Evolutionary conservation across 1,140 invertebrate genomes (phyloP), one percentile per base, ranked within the genome.

Genomic region (Reticulitermes speratus): DNA sequence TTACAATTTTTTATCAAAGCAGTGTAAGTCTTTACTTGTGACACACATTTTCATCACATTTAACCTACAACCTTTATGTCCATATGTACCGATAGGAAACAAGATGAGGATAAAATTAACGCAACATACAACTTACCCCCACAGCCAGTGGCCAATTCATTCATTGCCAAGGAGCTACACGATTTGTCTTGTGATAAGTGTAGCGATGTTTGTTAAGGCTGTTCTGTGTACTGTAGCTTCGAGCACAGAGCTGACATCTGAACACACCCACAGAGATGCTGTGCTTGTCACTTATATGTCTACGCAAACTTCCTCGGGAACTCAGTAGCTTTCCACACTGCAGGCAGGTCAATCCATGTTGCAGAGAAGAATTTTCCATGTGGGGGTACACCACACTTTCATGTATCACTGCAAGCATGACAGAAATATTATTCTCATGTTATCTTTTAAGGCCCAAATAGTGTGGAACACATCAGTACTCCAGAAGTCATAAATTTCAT

Each of bases 171-270:
- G 65, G 0, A 75, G 59, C n/a, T 30, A 75, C n/a, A 30, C 65
- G 65, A 75, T 30, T 75, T 25, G 55, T 38, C 55, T 87, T 87
- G 59, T 87, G 86, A 75, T 87, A 87, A 19, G 86, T 87, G 52
- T 87, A 87, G 25, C 86, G 86, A 44, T 87, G 86, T 81, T 87
- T 87, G n/a, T 84, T 87, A 75, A 87, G 83, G 82, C 86, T 87
- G 55, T 87, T 87, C 81, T 84, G 82, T n/a, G 86, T 84, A 55
- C 86, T 87, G 44, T 87, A 87, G 32, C 82, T 55, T 44, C 84
- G 55, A 32, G 52, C 83, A 59, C 86, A 87, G 8, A 75, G 55
- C 8, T 44, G 38, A 87, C 86, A 87, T 38, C 83, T 30, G 44
- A 87, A 87, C 25, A 82, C 82, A 44, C 82, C 83, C 3, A 45